Evolutionary conservation across 1,140 invertebrate genomes (phyloP), one percentile per base, ranked within the genome.

Genomic region (Coboldia fuscipes): DNA sequence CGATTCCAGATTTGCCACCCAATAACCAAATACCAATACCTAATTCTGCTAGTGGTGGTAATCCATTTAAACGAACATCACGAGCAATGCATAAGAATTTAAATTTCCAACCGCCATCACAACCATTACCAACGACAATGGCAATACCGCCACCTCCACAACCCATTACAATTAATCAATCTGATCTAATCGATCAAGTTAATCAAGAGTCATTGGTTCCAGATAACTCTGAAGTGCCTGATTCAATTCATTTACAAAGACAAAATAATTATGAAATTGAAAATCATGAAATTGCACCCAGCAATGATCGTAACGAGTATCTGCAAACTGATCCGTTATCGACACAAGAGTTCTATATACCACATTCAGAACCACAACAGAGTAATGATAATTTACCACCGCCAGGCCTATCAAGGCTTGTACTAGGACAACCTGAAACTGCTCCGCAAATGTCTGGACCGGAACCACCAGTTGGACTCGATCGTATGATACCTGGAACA

Each of bases 281-380:
- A 36, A 32, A 43, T 19, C 33, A 34, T 39, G 45, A 42, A 40
- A 42, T 36, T 38, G 67, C 65, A 4, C 64, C 70, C 1, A 65
- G 63, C 37, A 70, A 68, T 50, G 70, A 74, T 43, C 57, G 73
- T 37, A 73, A 75, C 43, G 68, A 75, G 45, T 76, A 75, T 50
- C 50, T 76, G 35, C 72, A 75, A 53, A 76, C 72, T 6, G 72
- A 70, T 8, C 72, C 75, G 42, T 49, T 76, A 13, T 70, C 68
- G 3, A 66, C 66, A 42, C 58, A 57, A 3, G 60, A 62, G 45
- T 63, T 54, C 38, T 12, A 58, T 36, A 60, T 42, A 45, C 28
- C 34, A 45, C 30, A 22, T 36, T 42, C 31, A 30, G 30, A 20
- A 30, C 16, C 17, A 35, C 37, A 24, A 30, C 18, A 50, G 16